phyloP scores from a whole-genome alignment of 53 echinoderm and acorn worm genomes.

The Apostichopus leukothele region DNA sequence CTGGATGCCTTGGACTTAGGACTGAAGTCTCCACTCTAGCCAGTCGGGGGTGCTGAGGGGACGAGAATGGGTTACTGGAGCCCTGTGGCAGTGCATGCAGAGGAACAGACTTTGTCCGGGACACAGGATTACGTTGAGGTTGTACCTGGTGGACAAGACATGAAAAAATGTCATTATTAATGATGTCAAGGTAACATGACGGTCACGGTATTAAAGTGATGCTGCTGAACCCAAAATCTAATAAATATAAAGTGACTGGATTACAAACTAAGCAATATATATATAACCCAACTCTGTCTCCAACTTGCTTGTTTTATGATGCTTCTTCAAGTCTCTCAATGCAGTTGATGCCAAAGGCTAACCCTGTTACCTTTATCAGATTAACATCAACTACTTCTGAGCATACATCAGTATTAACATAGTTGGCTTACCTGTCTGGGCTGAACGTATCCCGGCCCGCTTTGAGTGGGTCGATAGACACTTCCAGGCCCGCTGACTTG shows the following conservation, averaged over 20 bases:
- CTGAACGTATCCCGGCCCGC: conserved; percentile 62
- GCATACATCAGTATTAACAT: too few relatives aligned
- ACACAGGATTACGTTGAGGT: conserved; percentile 67
- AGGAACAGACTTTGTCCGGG: conserved; percentile 87
- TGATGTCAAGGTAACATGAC: too few relatives aligned
- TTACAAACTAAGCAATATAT: too few relatives aligned
- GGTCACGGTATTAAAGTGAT: too few relatives aligned
- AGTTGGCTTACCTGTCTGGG: conserved; percentile 59
- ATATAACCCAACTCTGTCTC: too few relatives aligned
- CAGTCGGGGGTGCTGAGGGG: conserved; percentile 57
- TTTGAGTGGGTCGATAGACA: conserved; percentile 66
- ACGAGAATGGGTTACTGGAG: conserved; percentile 26
- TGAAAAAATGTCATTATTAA: neutral
- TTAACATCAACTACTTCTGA: too few relatives aligned
- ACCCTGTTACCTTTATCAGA: too few relatives aligned
- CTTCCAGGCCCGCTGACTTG: conserved; percentile 34
- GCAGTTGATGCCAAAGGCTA: too few relatives aligned
- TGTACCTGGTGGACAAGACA: neutral
- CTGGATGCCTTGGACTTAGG: conserved; percentile 73
- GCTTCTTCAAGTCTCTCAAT: too few relatives aligned
- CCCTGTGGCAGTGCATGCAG: conserved; percentile 65
- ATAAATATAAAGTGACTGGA: too few relatives aligned
- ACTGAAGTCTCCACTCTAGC: conserved; percentile 54
- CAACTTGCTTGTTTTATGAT: too few relatives aligned
- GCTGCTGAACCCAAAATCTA: too few relatives aligned